Conservation (phyloP, 2,113 vertebrate species). For the Apteryx mantelli region DNA sequence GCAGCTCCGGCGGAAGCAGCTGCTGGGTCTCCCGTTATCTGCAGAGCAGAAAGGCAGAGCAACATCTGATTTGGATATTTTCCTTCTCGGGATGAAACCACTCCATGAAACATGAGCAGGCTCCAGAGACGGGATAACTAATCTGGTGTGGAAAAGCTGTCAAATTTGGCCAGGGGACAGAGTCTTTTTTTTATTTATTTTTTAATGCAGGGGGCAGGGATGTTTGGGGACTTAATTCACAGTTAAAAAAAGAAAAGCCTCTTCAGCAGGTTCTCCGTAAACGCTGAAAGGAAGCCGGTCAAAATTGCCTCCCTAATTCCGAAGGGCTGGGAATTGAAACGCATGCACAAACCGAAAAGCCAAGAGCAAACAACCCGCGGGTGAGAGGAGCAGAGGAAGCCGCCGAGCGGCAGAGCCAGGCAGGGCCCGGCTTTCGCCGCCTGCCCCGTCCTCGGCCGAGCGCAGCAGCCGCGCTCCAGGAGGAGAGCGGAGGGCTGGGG, state of each 20-base stretch:
- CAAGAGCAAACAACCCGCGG: not conserved
- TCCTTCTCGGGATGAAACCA: not conserved
- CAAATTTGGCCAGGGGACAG: not conserved
- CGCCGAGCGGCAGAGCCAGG: no score
- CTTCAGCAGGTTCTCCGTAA: not conserved
- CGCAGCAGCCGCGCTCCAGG: no score
- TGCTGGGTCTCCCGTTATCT: not conserved
- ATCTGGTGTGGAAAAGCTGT: not conserved
- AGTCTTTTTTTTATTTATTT: not conserved
- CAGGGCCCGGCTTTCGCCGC: no score
- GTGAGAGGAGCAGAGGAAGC: not conserved
- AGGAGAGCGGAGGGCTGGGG: no score
- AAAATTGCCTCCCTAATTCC: no score
- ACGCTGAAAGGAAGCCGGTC: not conserved
- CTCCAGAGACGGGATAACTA: not conserved
- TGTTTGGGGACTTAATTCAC: not conserved
- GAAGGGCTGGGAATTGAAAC: not conserved
- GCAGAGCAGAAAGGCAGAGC: not conserved
- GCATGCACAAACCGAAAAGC: not conserved
- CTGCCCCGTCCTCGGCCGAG: no score
- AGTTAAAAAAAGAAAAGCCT: not conserved
- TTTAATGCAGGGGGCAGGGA: not conserved
- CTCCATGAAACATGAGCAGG: not conserved
- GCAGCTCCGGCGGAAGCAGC: not conserved
- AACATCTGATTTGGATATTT: not conserved